Conservation (phyloP, 2,797 vertebrate species). For the Syngnathus rostellatus region DNA sequence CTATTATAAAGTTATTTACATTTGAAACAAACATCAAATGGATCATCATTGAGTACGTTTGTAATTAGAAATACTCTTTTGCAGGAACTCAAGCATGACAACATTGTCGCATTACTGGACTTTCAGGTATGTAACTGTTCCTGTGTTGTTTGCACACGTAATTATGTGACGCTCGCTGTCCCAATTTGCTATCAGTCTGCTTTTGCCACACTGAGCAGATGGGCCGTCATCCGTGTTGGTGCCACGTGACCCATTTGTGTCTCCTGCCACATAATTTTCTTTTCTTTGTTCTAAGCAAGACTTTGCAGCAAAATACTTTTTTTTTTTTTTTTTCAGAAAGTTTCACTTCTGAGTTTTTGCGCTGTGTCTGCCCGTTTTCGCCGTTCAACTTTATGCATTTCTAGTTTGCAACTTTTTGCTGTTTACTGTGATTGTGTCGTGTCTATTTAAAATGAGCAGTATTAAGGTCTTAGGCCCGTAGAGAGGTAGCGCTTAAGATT, state of each 20-base stretch:
- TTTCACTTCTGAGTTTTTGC: not conserved
- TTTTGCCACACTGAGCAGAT: conserved; percentile 24
- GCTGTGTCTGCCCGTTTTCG: not conserved
- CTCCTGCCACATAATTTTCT: conserved; percentile 19
- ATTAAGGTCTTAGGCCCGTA: not conserved
- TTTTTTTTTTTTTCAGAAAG: not conserved
- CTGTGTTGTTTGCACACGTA: conserved; percentile 6
- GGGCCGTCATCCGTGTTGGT: conserved; percentile 11
- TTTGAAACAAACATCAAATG: not conserved
- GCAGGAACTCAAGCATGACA: conserved; percentile 95
- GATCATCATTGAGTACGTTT: too few species aligned
- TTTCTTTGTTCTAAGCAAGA: conserved; percentile 16
- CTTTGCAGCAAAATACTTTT: conserved; percentile 4
- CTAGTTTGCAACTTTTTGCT: not conserved
- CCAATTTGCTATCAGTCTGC: conserved; percentile 11
- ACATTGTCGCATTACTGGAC: conserved; percentile 93
- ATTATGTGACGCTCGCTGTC: conserved; percentile 11
- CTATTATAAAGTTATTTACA: not conserved
- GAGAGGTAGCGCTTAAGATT: not conserved
- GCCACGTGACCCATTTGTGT: conserved; percentile 40
- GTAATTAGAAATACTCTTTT: not conserved
- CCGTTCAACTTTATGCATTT: too few species aligned
- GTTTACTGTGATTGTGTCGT: not conserved
- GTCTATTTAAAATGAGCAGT: not conserved
- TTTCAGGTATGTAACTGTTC: conserved; percentile 79